Evolutionary conservation across 2,113 vertebrate species (phyloP).

Genomic region (Stictonetta naevosa): DNA sequence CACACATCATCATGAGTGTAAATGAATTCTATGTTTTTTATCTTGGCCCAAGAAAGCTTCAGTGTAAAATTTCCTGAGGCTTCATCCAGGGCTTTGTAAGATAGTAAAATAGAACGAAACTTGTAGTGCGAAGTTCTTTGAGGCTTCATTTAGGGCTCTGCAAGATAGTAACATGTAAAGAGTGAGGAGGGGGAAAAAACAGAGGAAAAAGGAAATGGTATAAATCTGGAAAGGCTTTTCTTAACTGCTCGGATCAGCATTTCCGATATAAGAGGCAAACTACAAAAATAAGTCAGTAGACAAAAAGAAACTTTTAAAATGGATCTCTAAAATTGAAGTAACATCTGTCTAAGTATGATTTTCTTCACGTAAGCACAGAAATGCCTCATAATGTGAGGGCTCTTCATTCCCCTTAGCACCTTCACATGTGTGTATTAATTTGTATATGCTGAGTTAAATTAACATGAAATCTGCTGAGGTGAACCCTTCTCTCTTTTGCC

Average conservation of each 20-base stretch:
- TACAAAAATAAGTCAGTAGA: not conserved
- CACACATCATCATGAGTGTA: fast-evolving
- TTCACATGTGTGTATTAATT: not conserved
- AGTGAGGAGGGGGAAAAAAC: not conserved
- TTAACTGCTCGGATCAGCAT: slow-evolving; percentile 46
- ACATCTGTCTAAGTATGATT: not conserved
- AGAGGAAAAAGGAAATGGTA: slow-evolving; percentile 59
- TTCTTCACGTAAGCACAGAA: not conserved
- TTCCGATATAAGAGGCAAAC: slow-evolving; percentile 14
- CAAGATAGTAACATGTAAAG: not conserved
- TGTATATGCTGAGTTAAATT: not conserved
- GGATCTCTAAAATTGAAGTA: not conserved
- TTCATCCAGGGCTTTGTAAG: not conserved
- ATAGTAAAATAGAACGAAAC: not conserved
- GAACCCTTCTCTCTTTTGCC: not conserved
- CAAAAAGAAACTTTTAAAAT: not conserved
- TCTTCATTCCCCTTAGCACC: not conserved
- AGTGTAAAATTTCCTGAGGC: not conserved
- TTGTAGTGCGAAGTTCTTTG: not conserved
- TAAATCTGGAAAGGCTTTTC: slow-evolving; percentile 61
- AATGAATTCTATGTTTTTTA: not conserved
- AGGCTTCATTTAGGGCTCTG: not conserved
- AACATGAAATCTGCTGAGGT: not conserved
- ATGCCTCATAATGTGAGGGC: not conserved
- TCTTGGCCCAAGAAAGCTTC: not conserved